Evolutionary conservation across 2,888 invertebrate genomes (phyloP).

Genomic region (Lasioglossum figueresi): DNA sequence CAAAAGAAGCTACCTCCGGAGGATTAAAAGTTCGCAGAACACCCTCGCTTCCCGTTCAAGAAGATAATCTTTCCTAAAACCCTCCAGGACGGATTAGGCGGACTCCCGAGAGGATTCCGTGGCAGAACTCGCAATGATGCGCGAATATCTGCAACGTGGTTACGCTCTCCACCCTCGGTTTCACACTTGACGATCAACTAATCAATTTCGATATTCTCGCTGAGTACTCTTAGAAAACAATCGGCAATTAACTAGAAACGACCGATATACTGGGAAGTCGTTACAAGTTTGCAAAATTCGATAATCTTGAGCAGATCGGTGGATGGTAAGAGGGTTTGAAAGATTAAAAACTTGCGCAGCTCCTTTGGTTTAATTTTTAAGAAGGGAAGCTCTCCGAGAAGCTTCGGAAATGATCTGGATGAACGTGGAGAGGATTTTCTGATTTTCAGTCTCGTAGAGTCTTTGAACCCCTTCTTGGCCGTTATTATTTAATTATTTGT

Average conservation of each 20-base stretch:
- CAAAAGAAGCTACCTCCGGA: neutral
- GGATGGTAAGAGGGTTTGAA: neutral
- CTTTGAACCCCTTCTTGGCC: too few relatives aligned
- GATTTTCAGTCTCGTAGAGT: too few relatives aligned
- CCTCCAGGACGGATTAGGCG: neutral
- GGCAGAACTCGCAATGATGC: neutral
- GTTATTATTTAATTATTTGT: too few relatives aligned
- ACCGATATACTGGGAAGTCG: neutral
- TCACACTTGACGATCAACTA: neutral
- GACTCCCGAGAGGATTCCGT: neutral
- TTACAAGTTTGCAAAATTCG: neutral
- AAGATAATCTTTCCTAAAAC: slow-evolving; percentile 1
- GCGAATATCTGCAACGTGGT: neutral
- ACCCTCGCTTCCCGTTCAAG: neutral
- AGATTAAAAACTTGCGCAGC: neutral
- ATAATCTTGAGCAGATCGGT: neutral
- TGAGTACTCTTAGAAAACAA: neutral
- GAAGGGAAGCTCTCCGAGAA: too few relatives aligned
- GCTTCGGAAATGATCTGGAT: neutral
- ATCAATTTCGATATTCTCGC: neutral
- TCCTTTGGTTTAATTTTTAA: neutral
- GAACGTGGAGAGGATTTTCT: too few relatives aligned
- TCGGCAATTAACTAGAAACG: neutral
- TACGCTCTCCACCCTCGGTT: neutral
- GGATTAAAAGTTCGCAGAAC: neutral